These are phyloP conservation scores for Troides aeacus DNA, from an alignment of 2,888 invertebrate species.

Conservation along the genomic window DNA sequence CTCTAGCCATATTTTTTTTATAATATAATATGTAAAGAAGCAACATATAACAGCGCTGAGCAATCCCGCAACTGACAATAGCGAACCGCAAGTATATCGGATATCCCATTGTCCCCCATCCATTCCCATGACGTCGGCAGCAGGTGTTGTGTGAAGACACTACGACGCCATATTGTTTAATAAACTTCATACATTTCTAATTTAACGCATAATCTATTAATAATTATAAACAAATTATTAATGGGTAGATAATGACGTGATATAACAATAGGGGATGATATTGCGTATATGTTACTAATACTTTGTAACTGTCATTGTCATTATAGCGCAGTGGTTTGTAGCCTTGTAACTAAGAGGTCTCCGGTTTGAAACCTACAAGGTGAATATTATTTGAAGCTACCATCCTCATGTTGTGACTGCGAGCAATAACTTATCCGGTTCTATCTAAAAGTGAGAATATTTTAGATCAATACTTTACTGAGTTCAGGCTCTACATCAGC, in stretches of 20 bases:
- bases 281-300: neutral
- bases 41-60: neutral
- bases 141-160: constrained; percentile 24
- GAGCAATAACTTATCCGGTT: no score
- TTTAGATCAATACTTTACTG: no score
- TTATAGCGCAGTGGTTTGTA: no score
- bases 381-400: no score
- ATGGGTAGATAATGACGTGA: no score
- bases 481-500: no score
- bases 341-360: no score
- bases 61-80: constrained; percentile 1
- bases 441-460: no score
- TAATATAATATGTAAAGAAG: neutral
- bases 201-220: neutral
- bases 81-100: constrained; percentile 18
- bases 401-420: no score
- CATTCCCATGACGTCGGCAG: constrained; percentile 24
- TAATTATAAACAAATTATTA: neutral
- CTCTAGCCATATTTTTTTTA: no score
- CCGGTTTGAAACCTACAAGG: no score
- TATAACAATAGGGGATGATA: no score
- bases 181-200: neutral
- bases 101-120: constrained; percentile 18
- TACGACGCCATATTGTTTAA: constrained; percentile 15
- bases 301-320: neutral